These are phyloP conservation scores for pig (Sus scrofa) DNA, from an alignment of 2,113 vertebrate species.

Conservation along the genomic window T2T-Sscrofa CM000820.6:137719501-137720000, in stretches of 20 bases:
- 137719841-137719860: slow-evolving; percentile 67
- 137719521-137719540: slow-evolving; percentile 15
- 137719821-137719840: slow-evolving; percentile 66
- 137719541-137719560: slow-evolving; percentile 6
- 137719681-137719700: neutral
- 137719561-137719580: slow-evolving; percentile 68
- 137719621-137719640: slow-evolving; percentile 60
- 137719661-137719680: slow-evolving; percentile 51
- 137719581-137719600: slow-evolving; percentile 63
- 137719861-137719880: slow-evolving; percentile 77
- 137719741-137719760: slow-evolving; percentile 71
- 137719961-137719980: slow-evolving; percentile 63
- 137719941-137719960: slow-evolving; percentile 39
- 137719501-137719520: neutral
- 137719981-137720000: slow-evolving; percentile 67
- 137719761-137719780: slow-evolving; percentile 78
- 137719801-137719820: slow-evolving; percentile 77
- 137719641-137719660: slow-evolving; percentile 30
- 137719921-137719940: slow-evolving; percentile 71
- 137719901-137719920: slow-evolving; percentile 50
- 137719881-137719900: slow-evolving; percentile 59
- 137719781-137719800: slow-evolving; percentile 80
- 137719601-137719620: slow-evolving; percentile 32
- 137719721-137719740: slow-evolving; percentile 39
- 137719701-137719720: slow-evolving; percentile 74